These are phyloP conservation scores for Diadophis punctatus DNA, from an alignment of 2,113 vertebrate species.

Conservation along the genomic window DNA sequence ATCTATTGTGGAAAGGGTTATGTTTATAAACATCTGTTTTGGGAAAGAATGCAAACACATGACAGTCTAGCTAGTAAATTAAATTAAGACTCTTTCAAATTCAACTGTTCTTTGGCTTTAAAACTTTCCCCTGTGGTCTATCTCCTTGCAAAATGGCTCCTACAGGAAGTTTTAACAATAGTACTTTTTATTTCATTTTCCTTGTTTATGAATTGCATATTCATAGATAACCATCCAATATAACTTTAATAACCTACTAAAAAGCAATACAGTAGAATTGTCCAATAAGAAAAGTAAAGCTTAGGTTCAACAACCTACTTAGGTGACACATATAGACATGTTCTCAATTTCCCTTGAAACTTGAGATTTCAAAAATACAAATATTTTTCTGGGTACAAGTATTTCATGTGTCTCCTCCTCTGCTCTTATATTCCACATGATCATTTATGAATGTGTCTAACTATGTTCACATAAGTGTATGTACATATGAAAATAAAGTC, in stretches of 20 bases:
- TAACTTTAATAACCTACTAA: not conserved
- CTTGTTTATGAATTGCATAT: conserved; percentile 1
- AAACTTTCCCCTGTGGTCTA: not conserved
- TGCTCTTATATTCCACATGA: not conserved
- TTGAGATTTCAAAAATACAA: not conserved
- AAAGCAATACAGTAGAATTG: not conserved
- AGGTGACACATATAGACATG: not conserved
- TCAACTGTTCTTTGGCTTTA: not conserved
- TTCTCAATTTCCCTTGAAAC: not conserved
- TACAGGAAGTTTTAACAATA: not conserved
- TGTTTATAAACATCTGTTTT: not conserved
- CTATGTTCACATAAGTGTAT: not conserved
- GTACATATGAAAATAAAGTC: no score
- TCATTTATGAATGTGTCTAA: not conserved
- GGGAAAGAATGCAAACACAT: not conserved
- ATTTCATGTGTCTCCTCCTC: no score
- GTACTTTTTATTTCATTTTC: not conserved
- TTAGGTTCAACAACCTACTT: not conserved
- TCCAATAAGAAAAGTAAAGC: not conserved
- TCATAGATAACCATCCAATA: conserved; percentile 7
- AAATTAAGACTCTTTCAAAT: not conserved
- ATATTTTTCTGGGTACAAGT: no score
- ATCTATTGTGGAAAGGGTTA: not conserved
- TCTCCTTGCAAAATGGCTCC: not conserved
- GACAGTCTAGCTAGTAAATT: not conserved